phyloP scores from a whole-genome alignment of 2,797 vertebrate species.

The Danio jaintianensis region DNA sequence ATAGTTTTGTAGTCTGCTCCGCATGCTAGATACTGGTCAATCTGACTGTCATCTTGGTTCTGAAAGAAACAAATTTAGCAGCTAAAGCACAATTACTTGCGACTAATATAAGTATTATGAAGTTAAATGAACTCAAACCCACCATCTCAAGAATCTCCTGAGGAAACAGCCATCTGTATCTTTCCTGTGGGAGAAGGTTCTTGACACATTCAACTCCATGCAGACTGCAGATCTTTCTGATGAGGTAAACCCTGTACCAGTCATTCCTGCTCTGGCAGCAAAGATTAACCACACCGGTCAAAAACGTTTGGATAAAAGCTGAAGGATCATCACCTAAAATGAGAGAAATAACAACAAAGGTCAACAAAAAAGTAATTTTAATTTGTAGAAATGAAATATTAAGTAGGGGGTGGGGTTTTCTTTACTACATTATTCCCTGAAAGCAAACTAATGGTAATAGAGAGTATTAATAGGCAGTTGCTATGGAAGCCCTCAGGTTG shows the following conservation, averaged over 20 bases:
- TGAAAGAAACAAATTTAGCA: background rate
- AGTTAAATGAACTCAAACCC: background rate
- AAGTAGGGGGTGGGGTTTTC: no score
- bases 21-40: constrained; percentile 87
- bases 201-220: constrained; percentile 85
- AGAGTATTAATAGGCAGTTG: no score
- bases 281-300: constrained; percentile 73
- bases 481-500: no score
- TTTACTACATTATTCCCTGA: no score
- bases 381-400: no score
- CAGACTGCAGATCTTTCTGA: constrained; percentile 84
- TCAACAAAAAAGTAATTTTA: background rate
- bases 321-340: constrained; percentile 56
- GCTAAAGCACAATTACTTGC: background rate
- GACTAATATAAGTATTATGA: background rate
- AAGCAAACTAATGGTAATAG: no score
- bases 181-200: constrained; percentile 72
- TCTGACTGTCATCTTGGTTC: constrained; percentile 69
- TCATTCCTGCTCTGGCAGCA: constrained; percentile 76
- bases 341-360: constrained; percentile 28
- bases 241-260: constrained; percentile 90
- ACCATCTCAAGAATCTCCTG: constrained; percentile 75
- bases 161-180: constrained; percentile 87
- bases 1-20: constrained; percentile 83
- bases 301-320: constrained; percentile 62